Evolutionary conservation across 2,797 vertebrate genomes (phyloP).

Genomic region (Erithacus rubecula): DNA sequence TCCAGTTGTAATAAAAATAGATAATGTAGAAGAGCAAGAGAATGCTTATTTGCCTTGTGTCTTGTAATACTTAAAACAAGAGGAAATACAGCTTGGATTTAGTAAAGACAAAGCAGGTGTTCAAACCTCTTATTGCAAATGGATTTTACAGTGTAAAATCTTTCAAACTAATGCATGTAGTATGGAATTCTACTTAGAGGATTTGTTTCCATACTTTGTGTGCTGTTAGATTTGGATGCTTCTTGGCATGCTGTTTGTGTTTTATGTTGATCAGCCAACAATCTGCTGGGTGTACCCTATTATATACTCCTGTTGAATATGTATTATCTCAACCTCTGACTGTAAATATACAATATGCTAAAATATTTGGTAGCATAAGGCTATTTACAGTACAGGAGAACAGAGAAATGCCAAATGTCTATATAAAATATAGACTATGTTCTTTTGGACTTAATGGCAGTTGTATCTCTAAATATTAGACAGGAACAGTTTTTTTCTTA

Average conservation of each 20-base stretch:
- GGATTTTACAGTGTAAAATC: background rate
- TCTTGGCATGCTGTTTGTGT: background rate
- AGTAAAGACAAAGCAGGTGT: background rate
- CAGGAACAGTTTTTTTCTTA: background rate
- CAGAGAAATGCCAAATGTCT: background rate
- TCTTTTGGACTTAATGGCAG: background rate
- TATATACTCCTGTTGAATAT: background rate
- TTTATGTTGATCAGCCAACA: background rate
- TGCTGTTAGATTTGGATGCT: background rate
- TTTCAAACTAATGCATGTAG: background rate
- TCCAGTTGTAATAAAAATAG: background rate
- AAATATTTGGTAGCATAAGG: background rate
- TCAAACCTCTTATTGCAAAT: background rate
- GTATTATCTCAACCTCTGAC: background rate
- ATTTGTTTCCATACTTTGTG: background rate
- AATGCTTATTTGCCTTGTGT: background rate
- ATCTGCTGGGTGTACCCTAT: rapidly evolving
- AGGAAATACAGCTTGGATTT: background rate
- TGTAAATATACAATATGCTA: background rate
- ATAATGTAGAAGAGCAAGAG: background rate
- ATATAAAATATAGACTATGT: background rate
- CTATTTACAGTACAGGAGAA: background rate
- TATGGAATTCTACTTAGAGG: background rate
- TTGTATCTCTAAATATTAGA: background rate
- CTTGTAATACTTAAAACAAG: background rate